These are phyloP conservation scores for Clitarchus hookeri DNA, from an alignment of 2,888 invertebrate species.

Conservation along the genomic window DNA sequence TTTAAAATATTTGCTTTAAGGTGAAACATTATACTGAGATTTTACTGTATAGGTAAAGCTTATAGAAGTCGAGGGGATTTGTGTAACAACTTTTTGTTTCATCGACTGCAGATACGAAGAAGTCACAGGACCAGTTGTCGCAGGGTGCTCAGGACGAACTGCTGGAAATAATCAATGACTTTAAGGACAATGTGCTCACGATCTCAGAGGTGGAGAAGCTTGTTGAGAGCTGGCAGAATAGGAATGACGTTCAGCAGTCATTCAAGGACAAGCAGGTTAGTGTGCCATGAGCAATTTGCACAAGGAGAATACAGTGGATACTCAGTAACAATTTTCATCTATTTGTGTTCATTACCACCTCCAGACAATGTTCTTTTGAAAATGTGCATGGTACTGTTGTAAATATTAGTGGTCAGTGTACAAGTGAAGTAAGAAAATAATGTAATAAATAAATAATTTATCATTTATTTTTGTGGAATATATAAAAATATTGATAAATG, in stretches of 20 bases:
- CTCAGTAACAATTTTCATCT: too few species aligned
- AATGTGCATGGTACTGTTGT: too few species aligned
- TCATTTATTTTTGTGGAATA: too few species aligned
- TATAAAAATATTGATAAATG: too few species aligned
- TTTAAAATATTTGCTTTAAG: too few species aligned
- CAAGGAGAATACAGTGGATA: too few species aligned
- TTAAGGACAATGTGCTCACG: constrained; percentile 85
- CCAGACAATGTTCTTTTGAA: too few species aligned
- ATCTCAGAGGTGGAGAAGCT: constrained; percentile 83
- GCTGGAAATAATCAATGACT: constrained; percentile 84
- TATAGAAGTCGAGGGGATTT: not conserved
- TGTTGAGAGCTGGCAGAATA: constrained; percentile 84
- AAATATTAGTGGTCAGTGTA: too few species aligned
- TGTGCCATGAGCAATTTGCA: not conserved
- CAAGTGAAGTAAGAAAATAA: too few species aligned
- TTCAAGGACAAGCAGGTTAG: constrained; percentile 70
- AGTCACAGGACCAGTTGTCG: constrained; percentile 47
- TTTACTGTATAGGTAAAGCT: not conserved
- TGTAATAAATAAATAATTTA: too few species aligned
- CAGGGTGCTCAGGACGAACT: constrained; percentile 71
- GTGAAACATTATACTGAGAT: not conserved
- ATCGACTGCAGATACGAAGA: constrained; percentile 38
- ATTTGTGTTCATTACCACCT: too few species aligned
- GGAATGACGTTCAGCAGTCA: constrained; percentile 85
- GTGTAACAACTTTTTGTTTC: not conserved